Base-by-base conservation (phyloP, 2,888 invertebrate species). In the Tenthredo mesomela region DNA sequence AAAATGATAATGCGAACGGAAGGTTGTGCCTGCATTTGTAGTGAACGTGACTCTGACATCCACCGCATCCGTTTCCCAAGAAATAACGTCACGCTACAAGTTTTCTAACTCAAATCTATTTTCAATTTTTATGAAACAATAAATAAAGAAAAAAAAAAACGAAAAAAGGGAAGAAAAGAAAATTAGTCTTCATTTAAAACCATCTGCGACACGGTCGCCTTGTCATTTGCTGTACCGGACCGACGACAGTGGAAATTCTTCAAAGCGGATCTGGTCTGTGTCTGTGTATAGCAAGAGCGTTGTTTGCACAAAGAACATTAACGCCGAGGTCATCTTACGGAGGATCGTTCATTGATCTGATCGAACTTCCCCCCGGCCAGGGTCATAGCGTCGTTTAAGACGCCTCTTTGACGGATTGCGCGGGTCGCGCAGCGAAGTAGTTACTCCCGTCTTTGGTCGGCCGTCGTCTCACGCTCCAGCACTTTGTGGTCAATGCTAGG, bases 381-480 rank as follows among this genome's bases (percentile, higher is more conserved):
- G 89, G 88, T 89, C 89, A 88, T 84, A 86, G 86, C 85, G 88
- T 77, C 25, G 87, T 87, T 86, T 85, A 85, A 87, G 86, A 18
- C 10, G 50, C 29, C 75, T 61, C 18, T 54, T 78, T 78, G 78
- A 61, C 78, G 58, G 78, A 58, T 78, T 12, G 47, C 40, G n/a
- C 58, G 58, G 78, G 78, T 78, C 78, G 75, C 50, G 75, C 43
- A 18, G 75, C 43, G n/a, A 73, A 73, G 71, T 43, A 73, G 21
- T 73, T 43, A 37, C 21, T 73, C 25, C 43, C 29, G 67, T 67
- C 47, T 77, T 77, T 77, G 25, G 29, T 77, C 50, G 15, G 50
- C 47, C 85, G 87, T 87, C 86, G 85, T 87, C 87, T 88, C 88
- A 88, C 87, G 87, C 83, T 87, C 86, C 87, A 87, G 88, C 87